These are phyloP conservation scores for Drosophila sordidapex DNA, from an alignment of 2,888 invertebrate genomes.

Conservation along the genomic window DNA sequence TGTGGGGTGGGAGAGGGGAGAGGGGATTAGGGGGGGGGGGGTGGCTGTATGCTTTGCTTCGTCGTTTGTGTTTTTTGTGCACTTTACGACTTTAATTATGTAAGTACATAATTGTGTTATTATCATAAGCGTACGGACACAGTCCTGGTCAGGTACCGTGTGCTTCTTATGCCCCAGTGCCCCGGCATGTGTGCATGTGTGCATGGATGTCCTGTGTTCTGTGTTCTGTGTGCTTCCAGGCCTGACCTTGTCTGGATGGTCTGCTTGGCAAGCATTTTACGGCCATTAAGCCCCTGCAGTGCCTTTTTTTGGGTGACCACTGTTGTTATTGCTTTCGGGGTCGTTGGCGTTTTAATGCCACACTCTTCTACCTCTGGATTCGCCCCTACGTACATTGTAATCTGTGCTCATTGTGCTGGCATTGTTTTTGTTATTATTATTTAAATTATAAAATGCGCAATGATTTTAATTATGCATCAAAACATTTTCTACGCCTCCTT, in stretches of 20 bases:
- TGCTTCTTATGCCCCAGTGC: constrained; percentile 24
- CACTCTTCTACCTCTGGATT: constrained; percentile 24
- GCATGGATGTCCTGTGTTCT: constrained; percentile 10
- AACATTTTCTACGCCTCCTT: constrained; percentile 42
- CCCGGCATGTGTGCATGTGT: constrained; percentile 8
- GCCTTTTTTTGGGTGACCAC: constrained; percentile 49
- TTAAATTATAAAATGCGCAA: constrained; percentile 64
- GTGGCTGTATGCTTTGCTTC: constrained; percentile 7
- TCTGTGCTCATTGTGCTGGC: constrained; percentile 43
- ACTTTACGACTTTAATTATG: constrained; percentile 79
- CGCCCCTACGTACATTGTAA: constrained; percentile 46
- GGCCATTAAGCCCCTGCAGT: constrained; percentile 68
- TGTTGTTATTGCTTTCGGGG: constrained; percentile 39
- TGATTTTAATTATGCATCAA: constrained; percentile 72
- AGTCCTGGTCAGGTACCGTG: constrained; percentile 26
- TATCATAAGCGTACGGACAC: constrained; percentile 69
- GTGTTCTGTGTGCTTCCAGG: constrained; percentile 39
- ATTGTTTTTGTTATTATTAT: constrained; percentile 70
- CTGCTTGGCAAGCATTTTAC: constrained; percentile 71
- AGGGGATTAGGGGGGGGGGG: too few relatives aligned
- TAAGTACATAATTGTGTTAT: constrained; percentile 79
- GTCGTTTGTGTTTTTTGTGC: constrained; percentile 52
- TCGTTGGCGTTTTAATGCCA: constrained; percentile 38
- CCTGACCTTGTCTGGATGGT: constrained; percentile 64
- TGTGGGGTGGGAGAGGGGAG: not conserved